Percentiles rank a stretch among this genome's conserved stretches.
These are phyloP conservation scores for Lycocerus yunnanus DNA, from an alignment of 2,888 invertebrate genomes.

Conservation along the genomic window DNA sequence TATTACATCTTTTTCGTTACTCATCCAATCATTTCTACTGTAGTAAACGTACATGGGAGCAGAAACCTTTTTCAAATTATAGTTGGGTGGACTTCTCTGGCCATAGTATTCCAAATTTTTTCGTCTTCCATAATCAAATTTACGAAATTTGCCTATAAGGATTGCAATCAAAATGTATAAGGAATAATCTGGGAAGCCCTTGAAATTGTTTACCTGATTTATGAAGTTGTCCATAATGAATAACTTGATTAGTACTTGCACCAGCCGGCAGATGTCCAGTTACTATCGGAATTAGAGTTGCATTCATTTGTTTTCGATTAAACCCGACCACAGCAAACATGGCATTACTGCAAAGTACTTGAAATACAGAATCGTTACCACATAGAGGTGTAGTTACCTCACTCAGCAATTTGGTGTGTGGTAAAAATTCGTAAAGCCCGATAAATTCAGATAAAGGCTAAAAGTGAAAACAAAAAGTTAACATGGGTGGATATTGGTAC, in stretches of 20 bases:
- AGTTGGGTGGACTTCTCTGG: conserved; percentile 27
- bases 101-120: conserved; percentile 32
- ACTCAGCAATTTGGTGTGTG: conserved; percentile 59
- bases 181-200: too few species aligned
- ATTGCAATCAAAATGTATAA: too few species aligned
- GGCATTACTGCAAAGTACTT: conserved; percentile 44
- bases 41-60: conserved; percentile 34
- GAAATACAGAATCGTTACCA: conserved; percentile 42
- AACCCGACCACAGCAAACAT: conserved; percentile 49
- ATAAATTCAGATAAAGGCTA: conserved; percentile 34
- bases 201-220: too few species aligned
- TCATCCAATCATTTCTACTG: conserved; percentile 37
- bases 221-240: neutral
- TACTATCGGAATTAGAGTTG: conserved; percentile 41
- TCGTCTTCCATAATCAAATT: neutral
- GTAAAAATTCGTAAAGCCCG: conserved; percentile 65
- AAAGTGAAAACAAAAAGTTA: neutral
- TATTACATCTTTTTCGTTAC: conserved; percentile 31
- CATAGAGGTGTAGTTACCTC: conserved; percentile 59
- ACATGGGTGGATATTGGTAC: too few species aligned
- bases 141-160: neutral
- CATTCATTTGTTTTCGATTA: conserved; percentile 46
- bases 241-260: neutral
- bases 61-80: conserved; percentile 28
- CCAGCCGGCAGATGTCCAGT: conserved; percentile 25